phyloP scores from a whole-genome alignment of 2,888 invertebrate genomes.

The Nemoura dubitans region DNA sequence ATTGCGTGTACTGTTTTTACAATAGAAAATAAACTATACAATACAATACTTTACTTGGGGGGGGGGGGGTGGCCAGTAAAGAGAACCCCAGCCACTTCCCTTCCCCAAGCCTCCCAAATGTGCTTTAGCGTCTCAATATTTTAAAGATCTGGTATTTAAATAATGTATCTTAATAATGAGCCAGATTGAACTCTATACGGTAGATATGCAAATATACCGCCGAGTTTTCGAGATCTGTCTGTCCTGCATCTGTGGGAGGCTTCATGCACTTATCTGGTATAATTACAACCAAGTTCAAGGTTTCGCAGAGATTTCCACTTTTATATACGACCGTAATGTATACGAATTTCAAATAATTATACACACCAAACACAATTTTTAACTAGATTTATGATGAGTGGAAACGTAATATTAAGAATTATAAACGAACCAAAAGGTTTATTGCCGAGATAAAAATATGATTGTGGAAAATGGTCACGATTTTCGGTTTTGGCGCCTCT shows the following conservation, averaged over 20 bases:
- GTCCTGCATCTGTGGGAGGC: background rate
- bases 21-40: too few species aligned
- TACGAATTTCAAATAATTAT: conserved; percentile 45
- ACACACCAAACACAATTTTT: conserved; percentile 42
- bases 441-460: background rate
- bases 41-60: too few species aligned
- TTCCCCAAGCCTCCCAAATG: too few species aligned
- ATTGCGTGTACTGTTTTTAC: too few species aligned
- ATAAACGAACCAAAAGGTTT: conserved; percentile 13
- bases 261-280: background rate
- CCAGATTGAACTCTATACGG: too few species aligned
- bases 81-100: too few species aligned
- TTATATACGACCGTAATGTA: background rate
- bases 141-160: too few species aligned
- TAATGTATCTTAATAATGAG: too few species aligned
- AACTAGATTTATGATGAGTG: conserved; percentile 45
- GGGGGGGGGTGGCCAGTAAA: too few species aligned
- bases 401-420: conserved; percentile 37
- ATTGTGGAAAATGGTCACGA: background rate
- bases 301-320: background rate
- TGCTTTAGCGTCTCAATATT: too few species aligned
- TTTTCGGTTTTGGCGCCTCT: background rate
- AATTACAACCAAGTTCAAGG: conserved; percentile 20
- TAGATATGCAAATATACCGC: background rate
- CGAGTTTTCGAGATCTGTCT: background rate